Conservation (phyloP, 2,888 invertebrate genomes). For the Nasonia oneida region DNA sequence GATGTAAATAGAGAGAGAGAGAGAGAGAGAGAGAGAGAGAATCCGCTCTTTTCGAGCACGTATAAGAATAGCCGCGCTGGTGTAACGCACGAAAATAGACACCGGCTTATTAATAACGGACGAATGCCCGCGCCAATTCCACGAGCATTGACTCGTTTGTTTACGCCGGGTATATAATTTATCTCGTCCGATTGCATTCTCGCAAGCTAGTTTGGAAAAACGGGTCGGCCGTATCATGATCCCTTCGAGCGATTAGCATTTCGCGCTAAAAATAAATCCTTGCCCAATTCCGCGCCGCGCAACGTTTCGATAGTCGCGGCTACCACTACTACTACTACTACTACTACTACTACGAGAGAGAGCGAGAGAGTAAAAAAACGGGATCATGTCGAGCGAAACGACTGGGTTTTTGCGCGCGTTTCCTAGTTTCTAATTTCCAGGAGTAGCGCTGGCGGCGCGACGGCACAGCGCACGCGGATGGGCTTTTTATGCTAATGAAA, state of each 20-base stretch:
- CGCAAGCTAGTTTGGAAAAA: neutral
- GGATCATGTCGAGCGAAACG: constrained; percentile 3
- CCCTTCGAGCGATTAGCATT: constrained; percentile 26
- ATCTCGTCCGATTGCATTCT: neutral
- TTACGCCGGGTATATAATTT: neutral
- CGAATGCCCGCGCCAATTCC: neutral
- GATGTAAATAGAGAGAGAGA: neutral
- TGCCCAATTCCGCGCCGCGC: constrained; percentile 25
- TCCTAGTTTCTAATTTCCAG: constrained; percentile 36
- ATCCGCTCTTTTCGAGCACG: neutral
- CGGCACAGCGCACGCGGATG: neutral
- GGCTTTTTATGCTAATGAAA: constrained; percentile 56
- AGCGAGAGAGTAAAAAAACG: neutral
- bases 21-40: neutral
- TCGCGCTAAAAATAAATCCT: constrained; percentile 45
- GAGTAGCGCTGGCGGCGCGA: neutral
- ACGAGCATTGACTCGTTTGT: constrained; percentile 23
- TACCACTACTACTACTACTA: neutral
- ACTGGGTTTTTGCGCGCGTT: neutral
- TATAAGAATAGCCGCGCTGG: neutral
- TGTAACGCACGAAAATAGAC: constrained; percentile 8
- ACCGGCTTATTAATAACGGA: neutral
- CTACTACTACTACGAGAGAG: neutral
- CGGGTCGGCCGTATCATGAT: neutral
- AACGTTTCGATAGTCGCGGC: neutral